Base-by-base conservation (phyloP, 2,888 invertebrate species). In the Agrochola lota region DNA sequence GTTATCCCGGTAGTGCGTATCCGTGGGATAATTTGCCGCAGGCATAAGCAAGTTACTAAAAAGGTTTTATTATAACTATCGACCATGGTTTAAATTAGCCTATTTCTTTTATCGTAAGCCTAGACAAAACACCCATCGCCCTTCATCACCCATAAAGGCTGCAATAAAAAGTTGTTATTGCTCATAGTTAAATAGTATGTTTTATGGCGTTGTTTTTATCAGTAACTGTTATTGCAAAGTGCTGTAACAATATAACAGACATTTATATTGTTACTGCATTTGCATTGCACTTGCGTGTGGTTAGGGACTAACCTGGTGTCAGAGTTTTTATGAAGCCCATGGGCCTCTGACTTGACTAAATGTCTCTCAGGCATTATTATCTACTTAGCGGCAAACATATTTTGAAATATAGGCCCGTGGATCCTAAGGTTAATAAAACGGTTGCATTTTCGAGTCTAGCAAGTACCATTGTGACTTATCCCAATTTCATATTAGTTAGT, bases 71-170 rank as follows among this genome's bases (percentile, higher is more conserved):
- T 49, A 26, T 49, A 46, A 20, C 20, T 26, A n/a, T 8, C 11
- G 43, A 46, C n/a, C 20, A 64, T 71, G 49, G 49, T 72, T 40
- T 20, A 49, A 67, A 76, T 43, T 7, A 15, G 1, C 9, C 8
- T 12, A 40, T 78, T 64, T 59, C 17, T 11, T 49, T n/a, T 1
- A 20, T 20, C 2, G 12, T 46, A 68, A 20, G 15, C 5, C 12
- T 23, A 59, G 3, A 49, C 46, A 55, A 78, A 72, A 7, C 5
- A 1, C 8, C n/a, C 15, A 43, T 52, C n/a, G 52, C 20, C 80
- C 52, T 80, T 78, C 57, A 80, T 15, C 57, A 80, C n/a, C 49
- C 30, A 59, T 46, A 59, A 62, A 71, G n/a, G 11, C 49, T 43
- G 52, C 60, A 20, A 20, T 35, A 72, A 72, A 72, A 59, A 59